Evolutionary conservation across 2,888 invertebrate species (phyloP), one percentile per base, ranked within the genome.

Genomic region (Hololepta plana): DNA sequence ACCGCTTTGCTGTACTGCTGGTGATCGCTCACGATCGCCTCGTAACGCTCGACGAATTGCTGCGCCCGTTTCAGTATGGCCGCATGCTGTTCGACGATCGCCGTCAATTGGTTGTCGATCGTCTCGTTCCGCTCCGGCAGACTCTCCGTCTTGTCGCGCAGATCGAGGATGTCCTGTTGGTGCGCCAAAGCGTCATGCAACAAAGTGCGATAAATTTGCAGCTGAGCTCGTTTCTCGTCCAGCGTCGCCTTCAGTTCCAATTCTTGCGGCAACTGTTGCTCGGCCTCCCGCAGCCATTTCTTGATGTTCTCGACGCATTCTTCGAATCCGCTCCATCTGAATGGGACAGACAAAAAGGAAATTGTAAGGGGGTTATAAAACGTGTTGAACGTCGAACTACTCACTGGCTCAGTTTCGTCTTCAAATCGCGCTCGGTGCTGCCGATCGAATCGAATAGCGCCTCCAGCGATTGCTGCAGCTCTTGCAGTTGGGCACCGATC

Each of bases 201-300:
- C 31, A 79, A 61, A 25, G 71, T 68, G 42, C 87, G 69, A 44
- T 91, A 91, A 1, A 73, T 65, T 47, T 82, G 82, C 19, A 91
- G 56, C 50, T 90, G 87, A 20, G 84, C 82, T 35, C 82, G 70
- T 56, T 93, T 93, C 53, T 93, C 91, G 55, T 85, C 88, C 12
- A 93, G 56, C 0, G 87, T 80, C 1, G 79, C 75, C 47, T 88
- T 88, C 2, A 84, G 57, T 49, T 90, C 77, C 20, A 88, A 68
- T 38, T 87, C 80, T 27, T 67, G 63, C 0, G 79, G 75, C 12
- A 91, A 53, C 38, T 77, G 70, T 32, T 67, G 64, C 45, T 85
- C 82, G 4, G 76, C 69, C 27, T 67, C 62, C 20, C 67, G 64
- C 28, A 93, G 49, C 91, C 91, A 91, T 27, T 62, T 62, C 40